Evolutionary conservation across 1,140 invertebrate genomes (phyloP).

Genomic region (Procambarus virginalis): DNA sequence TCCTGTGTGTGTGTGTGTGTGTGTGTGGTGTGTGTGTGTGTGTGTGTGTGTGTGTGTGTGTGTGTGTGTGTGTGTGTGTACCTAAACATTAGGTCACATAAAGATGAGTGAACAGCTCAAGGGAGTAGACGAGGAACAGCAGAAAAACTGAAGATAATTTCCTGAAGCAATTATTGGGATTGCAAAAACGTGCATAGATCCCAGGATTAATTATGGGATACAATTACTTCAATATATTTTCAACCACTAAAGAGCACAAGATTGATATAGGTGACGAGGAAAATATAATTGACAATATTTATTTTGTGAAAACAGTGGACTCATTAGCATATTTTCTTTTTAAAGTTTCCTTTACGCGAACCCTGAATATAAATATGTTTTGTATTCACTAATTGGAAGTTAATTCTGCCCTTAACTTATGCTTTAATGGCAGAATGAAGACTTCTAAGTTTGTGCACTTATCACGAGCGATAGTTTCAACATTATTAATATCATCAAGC

Average conservation of each 20-base stretch:
- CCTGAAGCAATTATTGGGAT: not conserved
- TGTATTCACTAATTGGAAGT: too few relatives aligned
- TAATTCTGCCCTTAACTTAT: too few relatives aligned
- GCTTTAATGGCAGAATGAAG: too few relatives aligned
- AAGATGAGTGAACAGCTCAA: not conserved
- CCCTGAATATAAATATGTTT: too few relatives aligned
- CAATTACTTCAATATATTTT: not conserved
- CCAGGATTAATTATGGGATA: not conserved
- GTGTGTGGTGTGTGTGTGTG: not conserved
- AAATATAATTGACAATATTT: not conserved
- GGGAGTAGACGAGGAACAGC: not conserved
- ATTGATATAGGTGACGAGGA: not conserved
- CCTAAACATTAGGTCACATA: not conserved
- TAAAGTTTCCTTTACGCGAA: too few relatives aligned
- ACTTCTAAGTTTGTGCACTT: too few relatives aligned
- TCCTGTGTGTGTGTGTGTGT: not conserved
- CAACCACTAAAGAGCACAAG: not conserved
- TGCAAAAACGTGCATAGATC: not conserved
- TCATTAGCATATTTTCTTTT: too few relatives aligned
- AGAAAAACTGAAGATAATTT: not conserved
- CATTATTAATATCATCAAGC: too few relatives aligned
- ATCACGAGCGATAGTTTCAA: too few relatives aligned
- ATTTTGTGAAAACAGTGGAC: not conserved
- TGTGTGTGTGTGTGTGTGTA: not conserved
- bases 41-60: not conserved